Conservation (phyloP, 2,113 vertebrate species). For the Cygnus buccinator region DNA sequence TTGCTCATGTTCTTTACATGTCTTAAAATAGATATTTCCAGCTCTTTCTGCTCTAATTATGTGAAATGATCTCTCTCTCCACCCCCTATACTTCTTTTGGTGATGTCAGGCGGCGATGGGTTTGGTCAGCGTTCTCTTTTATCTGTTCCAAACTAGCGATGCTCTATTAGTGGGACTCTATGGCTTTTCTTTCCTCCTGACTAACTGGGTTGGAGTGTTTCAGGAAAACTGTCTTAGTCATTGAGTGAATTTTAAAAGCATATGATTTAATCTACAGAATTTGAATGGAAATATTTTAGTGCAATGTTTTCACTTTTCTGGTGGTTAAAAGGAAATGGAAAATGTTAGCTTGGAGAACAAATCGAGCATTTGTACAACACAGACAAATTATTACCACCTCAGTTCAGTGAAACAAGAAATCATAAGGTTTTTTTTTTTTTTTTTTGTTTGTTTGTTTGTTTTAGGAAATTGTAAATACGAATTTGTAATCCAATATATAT, state of each 20-base stretch:
- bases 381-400: not conserved
- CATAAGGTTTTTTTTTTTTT: not conserved
- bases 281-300: constrained; percentile 36
- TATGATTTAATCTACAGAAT: constrained; percentile 21
- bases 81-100: not conserved
- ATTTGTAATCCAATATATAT: constrained; percentile 65
- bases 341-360: not conserved
- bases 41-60: constrained; percentile 19
- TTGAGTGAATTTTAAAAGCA: not conserved
- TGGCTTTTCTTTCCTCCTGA: not conserved
- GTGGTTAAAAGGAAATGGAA: not conserved
- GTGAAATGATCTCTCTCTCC: too few species aligned
- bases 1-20: not conserved
- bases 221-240: not conserved
- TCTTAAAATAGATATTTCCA: not conserved
- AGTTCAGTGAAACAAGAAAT: constrained; percentile 44
- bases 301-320: not conserved
- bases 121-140: not conserved
- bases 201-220: not conserved
- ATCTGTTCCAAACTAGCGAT: not conserved
- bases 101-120: not conserved
- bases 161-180: not conserved
- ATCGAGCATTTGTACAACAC: not conserved
- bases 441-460: not conserved
- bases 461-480: constrained; percentile 65